Percentiles rank a stretch among this genome's conserved stretches.
Conservation (phyloP, 1,140 invertebrate genomes). For the Metaphire vulgaris region DNA sequence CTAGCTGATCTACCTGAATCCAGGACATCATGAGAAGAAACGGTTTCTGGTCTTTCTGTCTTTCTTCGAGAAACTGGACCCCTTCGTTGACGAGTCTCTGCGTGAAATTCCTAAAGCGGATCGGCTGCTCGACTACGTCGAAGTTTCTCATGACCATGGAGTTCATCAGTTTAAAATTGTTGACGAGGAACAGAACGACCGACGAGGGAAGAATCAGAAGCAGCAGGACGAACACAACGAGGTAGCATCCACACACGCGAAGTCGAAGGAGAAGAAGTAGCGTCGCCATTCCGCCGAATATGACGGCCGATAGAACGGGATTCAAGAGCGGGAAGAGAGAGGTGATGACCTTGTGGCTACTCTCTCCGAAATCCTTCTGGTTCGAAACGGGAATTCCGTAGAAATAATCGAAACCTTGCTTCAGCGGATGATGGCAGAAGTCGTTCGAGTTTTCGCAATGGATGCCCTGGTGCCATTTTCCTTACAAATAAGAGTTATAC, state of each 20-base stretch:
- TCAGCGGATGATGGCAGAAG: conserved; percentile 48
- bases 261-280: conserved; percentile 13
- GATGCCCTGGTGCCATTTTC: conserved; percentile 55
- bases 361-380: conserved; percentile 47
- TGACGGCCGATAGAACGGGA: background rate
- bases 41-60: conserved; percentile 30
- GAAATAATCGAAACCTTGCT: conserved; percentile 55
- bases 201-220: conserved; percentile 29
- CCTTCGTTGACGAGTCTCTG: conserved; percentile 38
- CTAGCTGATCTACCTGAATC: conserved; percentile 36
- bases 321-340: background rate
- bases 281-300: background rate
- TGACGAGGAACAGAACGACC: conserved; percentile 23
- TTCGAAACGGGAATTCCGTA: conserved; percentile 54
- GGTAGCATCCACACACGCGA: background rate
- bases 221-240: conserved; percentile 15
- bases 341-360: conserved; percentile 21
- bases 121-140: conserved; percentile 45
- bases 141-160: conserved; percentile 44
- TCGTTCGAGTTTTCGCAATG: conserved; percentile 37
- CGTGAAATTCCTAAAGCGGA: conserved; percentile 36
- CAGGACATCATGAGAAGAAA: conserved; percentile 42
- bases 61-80: conserved; percentile 36
- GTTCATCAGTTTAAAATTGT: conserved; percentile 43
- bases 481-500: conserved; percentile 26